These are phyloP conservation scores for Anaspis maculata DNA, from an alignment of 2,888 invertebrate genomes.

Conservation along the genomic window DNA sequence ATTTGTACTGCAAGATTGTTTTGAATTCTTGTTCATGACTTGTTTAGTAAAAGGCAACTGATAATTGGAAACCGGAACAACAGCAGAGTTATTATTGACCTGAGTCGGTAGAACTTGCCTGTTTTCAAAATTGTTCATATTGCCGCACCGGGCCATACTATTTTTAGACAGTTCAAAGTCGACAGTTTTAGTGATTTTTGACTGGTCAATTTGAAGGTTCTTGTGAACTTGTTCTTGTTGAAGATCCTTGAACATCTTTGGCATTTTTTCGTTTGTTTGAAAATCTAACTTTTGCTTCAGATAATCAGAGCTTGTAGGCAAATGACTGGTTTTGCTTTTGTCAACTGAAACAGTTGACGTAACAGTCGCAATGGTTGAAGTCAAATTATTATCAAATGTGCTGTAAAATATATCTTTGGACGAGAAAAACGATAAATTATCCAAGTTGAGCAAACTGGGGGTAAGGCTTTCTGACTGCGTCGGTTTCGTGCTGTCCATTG, in stretches of 20 bases:
- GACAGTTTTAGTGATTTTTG: too few relatives aligned
- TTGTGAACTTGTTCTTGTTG: background rate
- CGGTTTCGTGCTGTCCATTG: slow-evolving; percentile 35
- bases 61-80: too few relatives aligned
- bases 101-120: background rate
- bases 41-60: background rate
- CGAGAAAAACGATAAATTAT: slow-evolving; percentile 37
- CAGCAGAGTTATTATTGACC: too few relatives aligned
- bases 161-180: too few relatives aligned
- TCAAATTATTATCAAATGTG: slow-evolving; percentile 11
- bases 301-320: too few relatives aligned
- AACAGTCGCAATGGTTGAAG: background rate
- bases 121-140: background rate
- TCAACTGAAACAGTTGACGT: background rate
- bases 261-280: background rate
- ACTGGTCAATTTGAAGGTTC: background rate
- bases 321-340: background rate
- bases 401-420: slow-evolving; percentile 33
- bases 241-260: background rate
- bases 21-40: background rate
- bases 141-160: background rate
- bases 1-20: background rate
- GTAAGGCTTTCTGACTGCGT: slow-evolving; percentile 34
- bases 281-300: background rate
- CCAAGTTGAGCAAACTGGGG: slow-evolving; percentile 36